Evolutionary conservation across 2,113 vertebrate genomes (phyloP), one percentile per base, ranked within the genome.

Genomic region (Bufo bufo): DNA sequence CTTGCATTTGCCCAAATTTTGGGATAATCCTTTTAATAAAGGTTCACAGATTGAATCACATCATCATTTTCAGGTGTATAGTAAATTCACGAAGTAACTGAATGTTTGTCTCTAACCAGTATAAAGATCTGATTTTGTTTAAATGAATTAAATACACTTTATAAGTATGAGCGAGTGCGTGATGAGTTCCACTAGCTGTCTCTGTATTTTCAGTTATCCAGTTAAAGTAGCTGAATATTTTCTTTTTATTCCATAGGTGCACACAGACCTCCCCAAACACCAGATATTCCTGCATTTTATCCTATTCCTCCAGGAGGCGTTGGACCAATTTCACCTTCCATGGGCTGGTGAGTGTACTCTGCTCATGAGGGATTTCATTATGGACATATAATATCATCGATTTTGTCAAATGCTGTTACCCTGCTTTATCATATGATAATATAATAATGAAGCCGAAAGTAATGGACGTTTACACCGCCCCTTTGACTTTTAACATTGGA

Each of bases 211-310:
- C 56, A 58, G 12, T 61, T 61, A 4, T 69, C 3, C 65, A 10
- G 0, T 19, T 45, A 12, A 43, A 16, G 69, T 72, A 72, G 20
- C 6, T 75, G 2, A 49, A 33, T 47, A 47, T 23, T 75, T 75
- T 75, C 2, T 47, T 75, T 75, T 19, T 75, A 3, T 75, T 75
- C 10, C 89, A 6, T 90, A 99, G 97, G 97, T 91, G 93, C 97
- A 90, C 98, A 98, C 92, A 96, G 97, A 91, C 96, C 97, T 84
- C 91, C 94, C 74, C 98, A 98, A 94, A 96, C 97, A 89, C 96
- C 97, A 89, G 98, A 99, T 89, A 95, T 99, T 90, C 95, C 97
- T 4, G 94, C 97, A 54, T 99, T 98, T 94, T 99, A 99, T 93
- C 95, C 97, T 7, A 95, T 99, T 77, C 96, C 98, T 90, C 96